Evolutionary conservation across 1,140 invertebrate genomes (phyloP), one percentile per base, ranked within the genome.

Genomic region (Helicoverpa zea): DNA sequence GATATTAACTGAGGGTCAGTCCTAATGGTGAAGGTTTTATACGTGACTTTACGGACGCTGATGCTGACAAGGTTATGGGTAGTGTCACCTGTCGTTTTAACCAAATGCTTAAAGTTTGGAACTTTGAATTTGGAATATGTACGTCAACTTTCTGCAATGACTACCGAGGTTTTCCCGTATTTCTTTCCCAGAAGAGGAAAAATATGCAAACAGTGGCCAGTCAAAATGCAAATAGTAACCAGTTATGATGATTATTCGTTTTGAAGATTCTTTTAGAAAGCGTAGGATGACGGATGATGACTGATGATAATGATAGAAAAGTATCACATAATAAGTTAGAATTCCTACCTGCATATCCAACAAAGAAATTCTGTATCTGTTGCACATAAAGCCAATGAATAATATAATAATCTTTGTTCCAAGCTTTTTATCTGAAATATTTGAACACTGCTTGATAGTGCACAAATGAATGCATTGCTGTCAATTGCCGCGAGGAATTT

Each of bases 381-480:
- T 59, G 11, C 13, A 30, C 58, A 13, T 13, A 29, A 30, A 59
- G 58, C 23, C 23, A 30, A 30, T 61, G 58, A 29, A 29, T 61
- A 61, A 61, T 11, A 61, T 3, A 30, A 61, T 61, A 30, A 61
- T 61, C 58, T 61, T 61, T 61, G 58, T 61, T 61, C 30, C 12
- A 29, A 29, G 23, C 3, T 61, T 61, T 59, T 61, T 61, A 61
- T 61, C 58, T 30, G 23, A 29, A 61, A 30, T 3, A 30, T 14
- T 61, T 61, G 43, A 47, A 47, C 63, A 66, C 47, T 66, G 35
- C 35, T 47, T 47, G 63, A 66, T 66, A 66, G 63, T 43, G 16
- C 3, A 16, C 5, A 30, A 30, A 43, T 47, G 14, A 66, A 63
- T 63, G 7, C 35, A 66, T 47, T 66, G 14, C 9, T 43, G 14